Percentiles rank a stretch among this genome's conserved stretches.
phyloP scores from a whole-genome alignment of 2,113 vertebrate genomes.

The Etia nguti region DNA sequence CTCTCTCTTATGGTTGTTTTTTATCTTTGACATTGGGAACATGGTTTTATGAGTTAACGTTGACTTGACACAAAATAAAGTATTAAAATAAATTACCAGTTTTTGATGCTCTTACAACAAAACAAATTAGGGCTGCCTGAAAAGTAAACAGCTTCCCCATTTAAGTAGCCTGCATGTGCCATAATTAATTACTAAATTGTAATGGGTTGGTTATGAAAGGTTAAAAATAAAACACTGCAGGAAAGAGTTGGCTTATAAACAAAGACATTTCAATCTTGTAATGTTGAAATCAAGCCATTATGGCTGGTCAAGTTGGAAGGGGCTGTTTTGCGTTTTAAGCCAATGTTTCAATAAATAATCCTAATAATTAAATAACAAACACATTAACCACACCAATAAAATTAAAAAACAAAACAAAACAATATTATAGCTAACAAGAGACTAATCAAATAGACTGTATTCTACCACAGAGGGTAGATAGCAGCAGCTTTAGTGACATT shows the following conservation, averaged over 20 bases:
- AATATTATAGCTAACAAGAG: background rate
- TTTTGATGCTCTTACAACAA: background rate
- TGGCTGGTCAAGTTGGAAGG: background rate
- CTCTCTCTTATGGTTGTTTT: background rate
- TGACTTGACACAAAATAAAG: background rate
- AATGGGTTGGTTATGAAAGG: background rate
- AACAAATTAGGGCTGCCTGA: background rate
- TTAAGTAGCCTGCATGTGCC: background rate
- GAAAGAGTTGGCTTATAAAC: background rate
- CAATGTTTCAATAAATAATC: background rate
- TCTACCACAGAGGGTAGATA: background rate
- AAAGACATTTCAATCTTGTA: background rate
- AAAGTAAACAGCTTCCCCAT: background rate
- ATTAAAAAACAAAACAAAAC: background rate
- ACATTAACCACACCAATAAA: background rate
- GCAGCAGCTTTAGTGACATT: background rate
- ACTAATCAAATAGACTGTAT: background rate
- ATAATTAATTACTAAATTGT: background rate
- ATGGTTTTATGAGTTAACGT: background rate
- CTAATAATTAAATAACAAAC: background rate
- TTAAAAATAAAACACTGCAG: background rate
- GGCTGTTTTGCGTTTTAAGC: background rate
- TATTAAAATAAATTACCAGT: background rate
- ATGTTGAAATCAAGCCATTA: background rate
- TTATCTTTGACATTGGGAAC: background rate